Conservation (phyloP, 2,113 vertebrate genomes). For the Proterorhinus semilunaris region DNA sequence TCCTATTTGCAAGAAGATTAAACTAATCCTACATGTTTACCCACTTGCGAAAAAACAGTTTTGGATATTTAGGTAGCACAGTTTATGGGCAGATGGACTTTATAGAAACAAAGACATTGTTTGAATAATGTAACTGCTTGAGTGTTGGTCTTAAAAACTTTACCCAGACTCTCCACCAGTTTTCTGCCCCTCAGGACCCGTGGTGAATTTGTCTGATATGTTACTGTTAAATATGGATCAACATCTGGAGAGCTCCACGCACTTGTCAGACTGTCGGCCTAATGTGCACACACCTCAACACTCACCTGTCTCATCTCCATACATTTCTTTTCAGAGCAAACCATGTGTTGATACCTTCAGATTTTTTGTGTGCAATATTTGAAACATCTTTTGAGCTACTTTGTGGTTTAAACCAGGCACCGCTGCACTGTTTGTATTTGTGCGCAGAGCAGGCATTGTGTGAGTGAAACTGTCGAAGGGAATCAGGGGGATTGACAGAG, state of each 20-base stretch:
- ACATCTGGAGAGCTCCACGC: conserved; percentile 78
- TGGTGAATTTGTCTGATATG: conserved; percentile 69
- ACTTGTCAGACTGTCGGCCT: conserved; percentile 64
- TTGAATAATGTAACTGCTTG: neutral
- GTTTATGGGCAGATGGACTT: too few species aligned
- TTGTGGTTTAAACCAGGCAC: conserved; percentile 1
- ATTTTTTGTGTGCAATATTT: conserved; percentile 35
- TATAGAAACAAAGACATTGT: neutral
- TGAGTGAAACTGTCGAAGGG: conserved; percentile 39
- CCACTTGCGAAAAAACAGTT: too few species aligned
- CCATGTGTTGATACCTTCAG: conserved; percentile 23
- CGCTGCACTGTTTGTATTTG: conserved; percentile 44
- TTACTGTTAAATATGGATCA: conserved; percentile 83
- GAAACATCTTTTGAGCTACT: conserved; percentile 17
- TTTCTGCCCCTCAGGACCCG: conserved; percentile 62
- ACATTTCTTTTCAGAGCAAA: conserved; percentile 16
- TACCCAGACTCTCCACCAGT: conserved; percentile 47
- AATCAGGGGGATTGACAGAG: conserved; percentile 51
- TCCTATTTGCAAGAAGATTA: too few species aligned
- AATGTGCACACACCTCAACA: conserved; percentile 27
- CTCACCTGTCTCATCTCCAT: conserved; percentile 3
- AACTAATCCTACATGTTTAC: too few species aligned
- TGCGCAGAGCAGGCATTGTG: conserved; percentile 36
- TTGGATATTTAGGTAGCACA: too few species aligned
- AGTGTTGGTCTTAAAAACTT: conserved; percentile 17